A percentile compares a stretch with the other conserved stretches of the same genome.
These are phyloP conservation scores for Tenualosa ilisha DNA, from an alignment of 2,797 vertebrate genomes.

Conservation along the genomic window DNA sequence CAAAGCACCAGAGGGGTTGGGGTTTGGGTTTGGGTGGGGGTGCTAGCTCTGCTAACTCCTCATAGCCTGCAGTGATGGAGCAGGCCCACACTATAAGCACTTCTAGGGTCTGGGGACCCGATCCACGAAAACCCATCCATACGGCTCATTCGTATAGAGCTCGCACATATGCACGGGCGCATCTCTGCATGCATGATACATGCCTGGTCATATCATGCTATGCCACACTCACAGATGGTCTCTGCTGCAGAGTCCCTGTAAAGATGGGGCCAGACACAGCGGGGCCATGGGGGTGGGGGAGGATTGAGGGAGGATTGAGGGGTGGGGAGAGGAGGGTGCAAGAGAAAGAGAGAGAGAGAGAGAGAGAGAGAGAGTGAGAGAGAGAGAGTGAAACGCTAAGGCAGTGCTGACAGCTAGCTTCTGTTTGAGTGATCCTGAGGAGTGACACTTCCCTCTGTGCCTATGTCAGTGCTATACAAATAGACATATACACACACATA, in stretches of 20 bases:
- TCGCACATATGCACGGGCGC: neutral
- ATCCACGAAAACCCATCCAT: conserved; percentile 48
- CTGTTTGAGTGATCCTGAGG: neutral
- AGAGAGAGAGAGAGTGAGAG: too few relatives aligned
- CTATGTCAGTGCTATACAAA: too few relatives aligned
- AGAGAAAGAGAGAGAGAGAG: too few relatives aligned
- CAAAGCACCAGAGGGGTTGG: neutral
- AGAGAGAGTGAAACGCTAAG: neutral
- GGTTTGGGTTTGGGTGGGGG: neutral
- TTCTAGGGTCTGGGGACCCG: conserved; percentile 73
- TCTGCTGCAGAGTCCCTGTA: too few relatives aligned
- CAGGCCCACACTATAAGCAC: conserved; percentile 56
- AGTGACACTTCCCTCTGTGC: neutral
- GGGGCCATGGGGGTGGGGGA: too few relatives aligned
- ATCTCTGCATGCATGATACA: neutral
- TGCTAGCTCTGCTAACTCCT: neutral
- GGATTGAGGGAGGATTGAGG: neutral
- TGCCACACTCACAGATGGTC: neutral
- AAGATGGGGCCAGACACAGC: too few relatives aligned
- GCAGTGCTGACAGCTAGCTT: neutral
- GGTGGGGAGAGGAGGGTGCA: too few relatives aligned
- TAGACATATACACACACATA: neutral
- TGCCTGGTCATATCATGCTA: neutral
- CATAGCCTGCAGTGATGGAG: conserved; percentile 49
- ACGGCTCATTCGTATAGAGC: neutral